phyloP scores from a whole-genome alignment of 92 coral and sea anemone species.

The Zoanthus gigantus region DNA sequence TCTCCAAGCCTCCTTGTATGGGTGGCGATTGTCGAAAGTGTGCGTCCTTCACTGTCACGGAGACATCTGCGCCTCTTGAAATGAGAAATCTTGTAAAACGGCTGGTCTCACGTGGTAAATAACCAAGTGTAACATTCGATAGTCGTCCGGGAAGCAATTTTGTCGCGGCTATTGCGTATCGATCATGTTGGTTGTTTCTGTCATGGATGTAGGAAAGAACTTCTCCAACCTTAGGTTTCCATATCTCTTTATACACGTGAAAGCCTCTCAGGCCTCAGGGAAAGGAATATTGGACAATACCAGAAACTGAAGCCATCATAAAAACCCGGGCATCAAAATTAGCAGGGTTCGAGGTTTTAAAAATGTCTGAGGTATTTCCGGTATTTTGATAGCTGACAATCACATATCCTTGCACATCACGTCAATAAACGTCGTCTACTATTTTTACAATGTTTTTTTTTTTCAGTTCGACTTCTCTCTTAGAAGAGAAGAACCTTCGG shows the following conservation, averaged over 20 bases:
- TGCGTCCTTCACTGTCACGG: conserved; percentile 3
- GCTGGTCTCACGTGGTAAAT: conserved; percentile 38
- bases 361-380: neutral
- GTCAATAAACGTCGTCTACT: conserved; percentile 27
- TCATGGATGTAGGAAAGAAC: conserved; percentile 54
- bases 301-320: conserved; percentile 62
- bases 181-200: conserved; percentile 62
- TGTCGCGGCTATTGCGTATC: conserved; percentile 68
- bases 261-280: conserved; percentile 59
- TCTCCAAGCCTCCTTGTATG: conserved; percentile 13
- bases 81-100: too few species aligned
- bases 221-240: conserved; percentile 51
- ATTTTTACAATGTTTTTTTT: conserved; percentile 34
- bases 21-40: neutral
- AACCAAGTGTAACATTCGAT: conserved; percentile 48
- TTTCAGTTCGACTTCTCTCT: conserved; percentile 53
- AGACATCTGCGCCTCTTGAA: conserved; percentile 1
- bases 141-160: conserved; percentile 63
- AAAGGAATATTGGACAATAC: conserved; percentile 63
- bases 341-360: neutral
- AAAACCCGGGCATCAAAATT: conserved; percentile 13
- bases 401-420: neutral
- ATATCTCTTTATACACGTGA: conserved; percentile 57
- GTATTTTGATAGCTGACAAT: neutral
- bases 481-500: conserved; percentile 45